Evolutionary conservation across 2,113 vertebrate species (phyloP), one percentile per base, ranked within the genome.

Genomic region (Pampusana beccarii): DNA sequence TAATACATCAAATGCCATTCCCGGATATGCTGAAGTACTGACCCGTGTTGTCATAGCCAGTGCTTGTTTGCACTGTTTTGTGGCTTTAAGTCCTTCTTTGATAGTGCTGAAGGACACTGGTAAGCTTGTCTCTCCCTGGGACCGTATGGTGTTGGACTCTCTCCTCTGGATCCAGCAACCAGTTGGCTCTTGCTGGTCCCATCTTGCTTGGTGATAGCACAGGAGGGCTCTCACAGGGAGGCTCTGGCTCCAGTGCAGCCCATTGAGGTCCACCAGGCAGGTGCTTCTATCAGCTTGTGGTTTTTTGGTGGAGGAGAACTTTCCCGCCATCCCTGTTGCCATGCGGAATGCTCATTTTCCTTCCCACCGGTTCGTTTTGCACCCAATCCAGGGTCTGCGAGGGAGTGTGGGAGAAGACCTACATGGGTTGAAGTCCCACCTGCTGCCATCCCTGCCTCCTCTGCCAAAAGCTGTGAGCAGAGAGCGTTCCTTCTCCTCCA

Each of bases 191-290:
- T 33, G 25, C 40, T 64, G 31, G 14, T 20, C 40, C 0, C 0
- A 29, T 69, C 38, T 67, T 0, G 5, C 54, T 90, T 0, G 0
- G 13, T 56, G 53, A 8, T 82, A 42, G 42, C 15, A 4, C 0
- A 1, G 28, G 25, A 86, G n/a, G 23, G 40, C 24, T 61, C 28
- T 61, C 5, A 3, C 53, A 57, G n/a, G 10, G 38, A 85, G 38
- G 12, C 6, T 94, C 65, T 60, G 73, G 9, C 53, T 70, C 28
- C 24, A n/a, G 46, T 36, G 53, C 29, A 34, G 24, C 40, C 20
- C 38, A 7, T 2, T 11, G 21, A 65, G 36, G 60, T 25, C 77
- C 42, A 20, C 28, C 36, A 74, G 17, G 46, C 90, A 10, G 40
- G 17, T 40, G 31, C 64, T 5, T 89, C 13, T 24, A 16, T 50